Base-by-base conservation (phyloP, 2,113 vertebrate genomes). In the Phrynosoma platyrhinos region DNA sequence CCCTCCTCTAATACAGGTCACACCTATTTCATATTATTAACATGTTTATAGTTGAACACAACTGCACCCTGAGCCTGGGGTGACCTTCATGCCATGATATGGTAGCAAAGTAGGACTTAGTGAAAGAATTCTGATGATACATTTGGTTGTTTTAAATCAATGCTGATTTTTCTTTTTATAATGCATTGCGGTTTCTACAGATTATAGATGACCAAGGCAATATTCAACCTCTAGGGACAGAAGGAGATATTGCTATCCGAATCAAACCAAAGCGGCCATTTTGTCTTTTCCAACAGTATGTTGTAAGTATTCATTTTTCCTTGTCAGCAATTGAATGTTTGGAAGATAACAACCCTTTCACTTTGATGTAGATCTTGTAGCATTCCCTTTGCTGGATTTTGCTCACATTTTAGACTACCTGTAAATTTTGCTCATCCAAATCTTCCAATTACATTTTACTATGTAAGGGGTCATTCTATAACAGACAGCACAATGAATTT, bases 251-350 rank as follows among this genome's bases (percentile, higher is more conserved):
- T 18, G 97, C 92, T 4, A 40, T 98, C 71, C 85, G 95, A 18
- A 87, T 98, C 87, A 95, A 91, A 83, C 97, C 97, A 0, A 64
- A 30, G 0, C 92, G 92, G 69, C 98, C 98, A 0, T 97, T 97
- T 92, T 97, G 95, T 62, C 90, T 98, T 68, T 98, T 98, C 89
- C 91, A 92, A 0, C 91, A 92, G 87, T 98, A 98, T 88, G 71
- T 96, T 88, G 98, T 98, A 94, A 94, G 90, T 23, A 25, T 36
- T 21, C 27, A 83, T 84, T 52, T 32, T 62, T n/a, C 1, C 16
- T 13, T 32, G 2, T 27, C 23, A 27, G 27, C 27, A 9, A 27
- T 69, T 69, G 68, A 27, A 25, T 6, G 25, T 23, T 84, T 74
- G 52, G 2, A 4, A 23, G 14, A 42, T 30, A 16, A 12, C 66